Conservation (phyloP, 2,113 vertebrate genomes). For the Eulemur macaco region DNA sequence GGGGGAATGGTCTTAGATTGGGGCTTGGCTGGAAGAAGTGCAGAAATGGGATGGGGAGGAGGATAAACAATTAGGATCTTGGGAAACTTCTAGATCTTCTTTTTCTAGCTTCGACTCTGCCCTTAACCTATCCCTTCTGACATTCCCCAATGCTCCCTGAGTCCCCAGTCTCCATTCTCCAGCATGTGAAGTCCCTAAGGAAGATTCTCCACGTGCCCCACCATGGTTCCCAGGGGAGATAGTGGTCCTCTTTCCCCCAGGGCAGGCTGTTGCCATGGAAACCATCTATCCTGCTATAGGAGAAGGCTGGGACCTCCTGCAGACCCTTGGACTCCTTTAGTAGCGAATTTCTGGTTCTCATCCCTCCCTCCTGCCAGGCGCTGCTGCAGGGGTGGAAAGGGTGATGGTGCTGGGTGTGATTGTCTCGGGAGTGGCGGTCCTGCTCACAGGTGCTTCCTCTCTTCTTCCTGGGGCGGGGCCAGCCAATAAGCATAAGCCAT, state of each 20-base stretch:
- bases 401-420: not conserved
- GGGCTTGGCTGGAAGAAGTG: not conserved
- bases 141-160: not conserved
- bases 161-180: not conserved
- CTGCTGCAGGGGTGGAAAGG: not conserved
- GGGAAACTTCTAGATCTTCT: constrained; percentile 11
- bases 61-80: not conserved
- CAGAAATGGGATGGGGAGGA: not conserved
- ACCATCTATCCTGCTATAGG: not conserved
- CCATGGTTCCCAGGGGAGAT: not conserved
- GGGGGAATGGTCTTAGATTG: not conserved
- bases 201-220: not conserved
- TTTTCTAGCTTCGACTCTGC: not conserved
- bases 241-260: not conserved
- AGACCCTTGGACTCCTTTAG: not conserved
- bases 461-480: constrained; percentile 53
- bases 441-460: constrained; percentile 59
- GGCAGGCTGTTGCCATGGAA: constrained; percentile 26
- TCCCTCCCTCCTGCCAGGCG: not conserved
- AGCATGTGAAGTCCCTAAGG: not conserved
- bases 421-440: not conserved
- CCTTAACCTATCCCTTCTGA: not conserved
- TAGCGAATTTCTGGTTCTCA: not conserved
- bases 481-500: constrained; percentile 99
- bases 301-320: not conserved